These are phyloP conservation scores for Dryomyza anilis DNA, from an alignment of 2,888 invertebrate genomes.

Conservation along the genomic window DNA sequence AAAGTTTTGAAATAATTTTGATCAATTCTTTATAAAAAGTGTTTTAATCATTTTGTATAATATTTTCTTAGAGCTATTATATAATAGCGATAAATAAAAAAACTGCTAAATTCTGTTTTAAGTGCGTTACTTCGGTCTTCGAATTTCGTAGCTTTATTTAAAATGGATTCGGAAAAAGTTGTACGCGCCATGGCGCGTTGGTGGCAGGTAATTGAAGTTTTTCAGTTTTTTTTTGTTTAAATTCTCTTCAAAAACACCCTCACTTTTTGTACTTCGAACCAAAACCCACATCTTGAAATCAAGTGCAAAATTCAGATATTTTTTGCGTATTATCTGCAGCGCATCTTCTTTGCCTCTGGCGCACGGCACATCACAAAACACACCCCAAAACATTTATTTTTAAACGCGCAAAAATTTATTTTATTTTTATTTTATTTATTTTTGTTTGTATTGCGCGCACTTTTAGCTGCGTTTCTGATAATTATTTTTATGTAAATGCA, in stretches of 20 bases:
- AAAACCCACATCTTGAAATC: not conserved
- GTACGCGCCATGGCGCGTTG: slow-evolving; percentile 61
- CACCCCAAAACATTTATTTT: slow-evolving; percentile 5
- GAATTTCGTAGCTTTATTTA: too few species aligned
- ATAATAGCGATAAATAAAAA: too few species aligned
- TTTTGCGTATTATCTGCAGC: not conserved
- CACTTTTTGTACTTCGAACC: too few species aligned
- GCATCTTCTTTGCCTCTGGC: not conserved
- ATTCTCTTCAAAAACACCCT: too few species aligned
- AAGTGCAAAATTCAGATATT: not conserved
- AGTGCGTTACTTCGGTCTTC: too few species aligned
- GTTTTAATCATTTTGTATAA: too few species aligned
- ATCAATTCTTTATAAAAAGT: too few species aligned
- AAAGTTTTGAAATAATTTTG: too few species aligned
- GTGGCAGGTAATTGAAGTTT: slow-evolving; percentile 58
- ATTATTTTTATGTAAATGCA: not conserved
- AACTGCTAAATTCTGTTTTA: too few species aligned
- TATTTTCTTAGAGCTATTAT: too few species aligned
- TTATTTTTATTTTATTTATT: not conserved
- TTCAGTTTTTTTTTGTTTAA: too few species aligned
- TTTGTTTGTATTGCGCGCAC: not conserved
- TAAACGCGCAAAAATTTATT: not conserved
- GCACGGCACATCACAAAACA: not conserved
- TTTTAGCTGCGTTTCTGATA: not conserved
- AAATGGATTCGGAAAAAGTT: slow-evolving; percentile 60